phyloP scores from a whole-genome alignment of 2,113 vertebrate species.

The Albula glossodonta region DNA sequence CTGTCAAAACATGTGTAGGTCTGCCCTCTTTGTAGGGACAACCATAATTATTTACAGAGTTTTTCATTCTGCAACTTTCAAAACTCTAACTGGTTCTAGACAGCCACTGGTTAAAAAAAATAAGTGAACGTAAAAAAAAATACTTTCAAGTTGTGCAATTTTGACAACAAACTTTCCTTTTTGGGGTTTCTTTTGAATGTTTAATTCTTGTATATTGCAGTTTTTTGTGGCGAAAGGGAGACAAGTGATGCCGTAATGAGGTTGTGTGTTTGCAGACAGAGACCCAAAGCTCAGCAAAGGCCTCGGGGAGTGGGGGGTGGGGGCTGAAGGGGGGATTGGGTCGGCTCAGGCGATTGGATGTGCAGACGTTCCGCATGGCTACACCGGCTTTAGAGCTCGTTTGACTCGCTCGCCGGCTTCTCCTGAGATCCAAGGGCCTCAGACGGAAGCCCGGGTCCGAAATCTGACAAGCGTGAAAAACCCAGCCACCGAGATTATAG shows the following conservation, averaged over 20 bases:
- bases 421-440: background rate
- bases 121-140: background rate
- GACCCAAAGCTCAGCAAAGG: background rate
- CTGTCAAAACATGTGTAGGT: too few relatives aligned
- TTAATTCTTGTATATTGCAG: background rate
- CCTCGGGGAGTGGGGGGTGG: too few relatives aligned
- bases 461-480: conserved; percentile 6
- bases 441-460: background rate
- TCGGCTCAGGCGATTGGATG: background rate
- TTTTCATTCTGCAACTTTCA: too few relatives aligned
- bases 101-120: background rate
- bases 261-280: background rate
- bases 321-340: too few relatives aligned
- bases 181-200: background rate
- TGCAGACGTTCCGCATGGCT: conserved; percentile 5
- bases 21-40: too few relatives aligned
- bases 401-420: background rate
- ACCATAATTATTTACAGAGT: too few relatives aligned
- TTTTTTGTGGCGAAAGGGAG: background rate
- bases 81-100: background rate
- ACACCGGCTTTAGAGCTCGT: background rate
- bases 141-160: background rate
- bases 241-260: background rate
- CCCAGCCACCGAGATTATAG: conserved; percentile 5
- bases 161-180: background rate